Evolutionary conservation across 2,888 invertebrate species (phyloP).

Genomic region (Mycalesis mineus): DNA sequence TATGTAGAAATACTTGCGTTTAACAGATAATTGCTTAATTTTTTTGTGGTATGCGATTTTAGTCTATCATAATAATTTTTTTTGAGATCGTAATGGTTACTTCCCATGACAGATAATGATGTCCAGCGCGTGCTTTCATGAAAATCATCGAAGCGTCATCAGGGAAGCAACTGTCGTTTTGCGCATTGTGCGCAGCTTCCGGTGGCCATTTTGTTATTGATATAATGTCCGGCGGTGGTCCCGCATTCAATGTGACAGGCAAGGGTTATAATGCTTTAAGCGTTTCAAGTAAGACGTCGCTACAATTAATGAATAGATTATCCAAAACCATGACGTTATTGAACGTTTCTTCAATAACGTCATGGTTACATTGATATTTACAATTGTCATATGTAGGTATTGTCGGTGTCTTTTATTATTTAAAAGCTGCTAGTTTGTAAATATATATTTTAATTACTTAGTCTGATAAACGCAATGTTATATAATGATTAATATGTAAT

Average conservation of each 20-base stretch:
- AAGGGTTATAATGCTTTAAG: conserved; percentile 34
- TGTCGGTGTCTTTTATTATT: neutral
- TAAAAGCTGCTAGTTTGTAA: neutral
- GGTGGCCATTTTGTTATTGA: conserved; percentile 31
- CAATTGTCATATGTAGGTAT: neutral
- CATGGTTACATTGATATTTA: too few species aligned
- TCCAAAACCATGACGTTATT: conserved; percentile 20
- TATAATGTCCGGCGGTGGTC: conserved; percentile 36
- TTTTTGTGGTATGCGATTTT: neutral
- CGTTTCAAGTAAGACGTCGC: conserved; percentile 26
- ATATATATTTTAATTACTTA: too few species aligned
- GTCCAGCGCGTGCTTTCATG: conserved; percentile 38
- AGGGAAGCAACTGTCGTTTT: conserved; percentile 37
- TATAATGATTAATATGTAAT: too few species aligned
- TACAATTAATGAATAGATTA: conserved; percentile 25
- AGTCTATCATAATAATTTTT: conserved; percentile 8
- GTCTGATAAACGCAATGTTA: too few species aligned
- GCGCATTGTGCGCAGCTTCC: conserved; percentile 35
- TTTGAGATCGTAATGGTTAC: conserved; percentile 13
- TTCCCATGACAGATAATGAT: conserved; percentile 30
- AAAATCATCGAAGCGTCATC: conserved; percentile 37
- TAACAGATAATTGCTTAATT: neutral
- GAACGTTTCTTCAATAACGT: conserved; percentile 20
- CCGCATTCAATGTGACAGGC: conserved; percentile 30
- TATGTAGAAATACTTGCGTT: neutral